Evolutionary conservation across 2,113 vertebrate genomes (phyloP), one percentile per base, ranked within the genome.

Genomic region (Zapornia atra): DNA sequence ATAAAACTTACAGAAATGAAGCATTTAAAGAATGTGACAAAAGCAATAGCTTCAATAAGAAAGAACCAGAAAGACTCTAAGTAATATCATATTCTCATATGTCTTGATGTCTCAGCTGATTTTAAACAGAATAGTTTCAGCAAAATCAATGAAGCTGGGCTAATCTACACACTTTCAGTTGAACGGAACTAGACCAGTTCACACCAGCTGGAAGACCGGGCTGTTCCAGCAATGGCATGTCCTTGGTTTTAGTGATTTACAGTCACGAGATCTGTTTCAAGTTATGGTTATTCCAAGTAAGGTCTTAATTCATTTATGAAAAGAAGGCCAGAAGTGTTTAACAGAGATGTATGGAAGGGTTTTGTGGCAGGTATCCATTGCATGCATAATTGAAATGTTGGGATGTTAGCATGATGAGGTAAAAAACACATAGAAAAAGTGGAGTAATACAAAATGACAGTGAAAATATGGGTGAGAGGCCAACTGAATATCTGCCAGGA

Each of bases 121-220:
- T 36, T 64, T 92, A 81, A 64, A 84, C 78, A 77, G 38, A 77
- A 82, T 44, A 40, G 50, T 86, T 93, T 90, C 76, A 86, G n/a
- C 14, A 92, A 90, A 93, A 81, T 95, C 60, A 83, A 40, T 68
- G 79, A 94, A 93, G 56, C 85, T 86, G 68, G 12, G 22, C 34
- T 95, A 88, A 94, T 90, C 42, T 91, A 10, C 36, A 53, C 78
- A 42, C 59, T 93, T 88, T 83, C 85, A 86, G 68, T 31, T 66
- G 51, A 86, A 29, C 75, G 38, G 61, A 93, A 78, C 64, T 57
- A 29, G 31, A 78, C 34, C 68, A 81, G 42, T 68, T 92, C 24
- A 90, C 19, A 88, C 79, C 42, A 93, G 76, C 85, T 90, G 75
- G 64, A 60, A 86, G 19, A 79, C 4, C 36, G 76, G 63, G 51